Conservation (phyloP, 2,888 invertebrate species). For the Pecten maximus region DNA sequence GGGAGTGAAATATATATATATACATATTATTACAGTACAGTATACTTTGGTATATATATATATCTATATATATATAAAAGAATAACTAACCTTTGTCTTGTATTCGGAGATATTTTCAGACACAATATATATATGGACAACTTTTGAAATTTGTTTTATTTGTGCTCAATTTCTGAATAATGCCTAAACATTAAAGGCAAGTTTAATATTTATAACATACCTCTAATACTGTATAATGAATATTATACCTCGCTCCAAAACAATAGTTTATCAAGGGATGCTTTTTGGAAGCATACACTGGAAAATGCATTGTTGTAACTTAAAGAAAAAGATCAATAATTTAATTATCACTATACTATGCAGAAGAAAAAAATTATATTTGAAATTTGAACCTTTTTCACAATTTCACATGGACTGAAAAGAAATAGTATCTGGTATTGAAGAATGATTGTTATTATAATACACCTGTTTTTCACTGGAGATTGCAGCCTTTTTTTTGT, state of each 20-base stretch:
- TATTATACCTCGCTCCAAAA: constrained; percentile 33
- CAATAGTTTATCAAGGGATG: not conserved
- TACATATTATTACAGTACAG: constrained; percentile 36
- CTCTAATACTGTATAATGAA: constrained; percentile 9
- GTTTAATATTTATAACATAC: constrained; percentile 25
- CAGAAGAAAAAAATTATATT: not conserved
- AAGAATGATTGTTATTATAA: not conserved
- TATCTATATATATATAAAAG: not conserved
- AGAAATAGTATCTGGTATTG: not conserved
- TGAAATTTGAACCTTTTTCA: not conserved
- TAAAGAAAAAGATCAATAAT: not conserved
- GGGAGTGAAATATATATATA: constrained; percentile 31
- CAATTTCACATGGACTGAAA: not conserved
- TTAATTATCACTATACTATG: not conserved
- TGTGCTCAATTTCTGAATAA: constrained; percentile 24
- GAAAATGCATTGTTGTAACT: not conserved
- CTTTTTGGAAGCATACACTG: not conserved
- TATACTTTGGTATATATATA: constrained; percentile 38
- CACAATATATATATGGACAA: constrained; percentile 33
- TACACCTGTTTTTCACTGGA: not conserved
- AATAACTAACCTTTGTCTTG: constrained; percentile 34
- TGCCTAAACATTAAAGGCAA: constrained; percentile 23
- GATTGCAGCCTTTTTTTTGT: not conserved
- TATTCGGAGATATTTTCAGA: constrained; percentile 36
- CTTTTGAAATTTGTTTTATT: constrained; percentile 26